Evolutionary conservation across 2,888 invertebrate species (phyloP).

Genomic region (Polyommatus iphigenia): DNA sequence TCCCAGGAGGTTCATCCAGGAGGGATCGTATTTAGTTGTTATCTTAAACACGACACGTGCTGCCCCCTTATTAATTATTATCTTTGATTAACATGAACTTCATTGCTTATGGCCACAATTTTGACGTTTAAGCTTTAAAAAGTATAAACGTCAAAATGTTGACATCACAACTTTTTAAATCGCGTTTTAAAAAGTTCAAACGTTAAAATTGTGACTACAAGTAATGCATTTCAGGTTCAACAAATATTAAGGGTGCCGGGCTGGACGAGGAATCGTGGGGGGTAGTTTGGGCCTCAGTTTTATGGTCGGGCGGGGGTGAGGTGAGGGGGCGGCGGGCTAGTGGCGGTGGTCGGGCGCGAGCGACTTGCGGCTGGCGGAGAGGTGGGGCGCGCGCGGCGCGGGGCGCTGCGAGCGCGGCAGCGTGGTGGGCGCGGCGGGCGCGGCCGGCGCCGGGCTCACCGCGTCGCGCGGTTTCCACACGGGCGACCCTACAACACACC

Average conservation of each 20-base stretch:
- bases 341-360: slow-evolving; percentile 76
- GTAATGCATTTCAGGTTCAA: no score
- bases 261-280: not conserved
- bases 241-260: no score
- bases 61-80: not conserved
- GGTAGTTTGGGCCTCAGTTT: not conserved
- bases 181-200: not conserved
- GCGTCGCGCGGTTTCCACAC: slow-evolving; percentile 98
- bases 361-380: slow-evolving; percentile 78
- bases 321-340: slow-evolving; percentile 46
- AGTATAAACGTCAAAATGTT: no score
- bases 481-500: slow-evolving; percentile 94
- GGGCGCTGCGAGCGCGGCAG: slow-evolving; percentile 73
- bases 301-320: slow-evolving; percentile 17
- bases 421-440: slow-evolving; percentile 64
- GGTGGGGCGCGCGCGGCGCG: slow-evolving; percentile 69
- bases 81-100: not conserved
- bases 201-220: no score
- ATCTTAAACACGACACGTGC: slow-evolving; percentile 9
- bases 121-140: not conserved
- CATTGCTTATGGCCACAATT: not conserved
- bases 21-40: not conserved
- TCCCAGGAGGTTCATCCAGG: not conserved
- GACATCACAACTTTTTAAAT: no score
- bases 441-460: slow-evolving; percentile 57